Evolutionary conservation across 2,113 vertebrate species (phyloP), one percentile per base, ranked within the genome.

Genomic region (Megaceryle maxima): DNA sequence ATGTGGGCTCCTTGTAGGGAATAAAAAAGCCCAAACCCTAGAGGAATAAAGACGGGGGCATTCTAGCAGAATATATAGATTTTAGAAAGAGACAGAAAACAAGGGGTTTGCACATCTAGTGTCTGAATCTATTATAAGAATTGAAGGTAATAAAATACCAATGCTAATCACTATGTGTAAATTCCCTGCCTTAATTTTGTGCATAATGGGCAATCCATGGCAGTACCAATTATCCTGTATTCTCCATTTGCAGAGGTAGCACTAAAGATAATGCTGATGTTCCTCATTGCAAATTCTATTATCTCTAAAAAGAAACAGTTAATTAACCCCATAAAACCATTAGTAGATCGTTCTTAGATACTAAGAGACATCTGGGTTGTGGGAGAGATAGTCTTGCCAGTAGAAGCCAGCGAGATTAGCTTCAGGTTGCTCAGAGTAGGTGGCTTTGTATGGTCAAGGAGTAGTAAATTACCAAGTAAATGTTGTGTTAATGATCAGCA

Each of bases 271-370:
- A 74, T 84, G 92, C 57, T 35, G 46, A 43, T 96, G 75, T 44
- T 94, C 96, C 97, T 86, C 92, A 86, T 74, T 75, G 69, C 56
- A 63, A 70, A 82, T 77, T 88, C 96, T 89, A 84, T 93, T 97
- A 94, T 96, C 93, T 96, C 90, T 44, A 87, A 84, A 97, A 95
- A 97, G 91, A 96, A 97, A 94, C 95, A 92, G 96, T 95, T 98
- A 97, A 97, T 96, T 97, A 97, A 92, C 73, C 94, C 81, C 77
- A 73, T 93, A 70, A 96, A 97, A 20, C 66, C 92, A 95, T 97
- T 95, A 93, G 70, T 41, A 63, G 94, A 96, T 97, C 89, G 31
- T 86, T 96, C 72, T 75, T 72, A 75, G 85, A 51, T 86, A 37
- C 91, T 92, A 92, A 84, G 85, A 89, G 83, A 94, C 92, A 87